Evolutionary conservation across 2,888 invertebrate species (phyloP), one percentile per base, ranked within the genome.

Genomic region (Thera obeliscata): DNA sequence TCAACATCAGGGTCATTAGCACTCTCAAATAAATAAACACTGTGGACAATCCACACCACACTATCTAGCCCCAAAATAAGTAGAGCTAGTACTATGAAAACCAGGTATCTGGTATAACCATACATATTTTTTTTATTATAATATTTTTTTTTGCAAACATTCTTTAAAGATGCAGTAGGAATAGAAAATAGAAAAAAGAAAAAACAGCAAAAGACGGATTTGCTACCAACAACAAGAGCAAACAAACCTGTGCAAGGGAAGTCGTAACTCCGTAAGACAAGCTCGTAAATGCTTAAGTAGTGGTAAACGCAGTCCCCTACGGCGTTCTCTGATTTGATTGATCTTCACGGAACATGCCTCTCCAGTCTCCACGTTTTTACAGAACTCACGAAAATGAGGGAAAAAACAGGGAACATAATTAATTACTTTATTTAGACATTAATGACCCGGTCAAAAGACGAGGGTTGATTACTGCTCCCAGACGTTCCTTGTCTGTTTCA

Each of bases 351-450:
- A 81, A 81, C 78, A 82, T 79, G 79, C 79, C 86, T 79, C 81
- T 84, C 81, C 81, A 81, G 86, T 79, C 81, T 84, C 81, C 81
- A 81, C 81, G 89, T 90, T 91, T 92, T 91, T 91, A 88, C 89
- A 85, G 82, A 81, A 80, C 81, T 87, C 87, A 87, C 81, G 86
- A 87, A 88, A 91, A 90, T 86, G 83, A 87, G 87, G 85, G 84
- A 89, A 91, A 87, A 90, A 89, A 87, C 85, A 79, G 78, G 82
- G 80, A 88, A 87, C 87, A 86, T 90, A 91, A 92, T 91, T 91
- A 93, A 93, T 93, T 92, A 90, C 91, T 90, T 91, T 89, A 91
- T 93, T 92, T 89, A 88, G 91, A 92, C 91, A 92, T 92, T 92
- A 92, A 92, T 89, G 92, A 89, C 87, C 86, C 81, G 83, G 86